Percentiles rank a stretch among this genome's conserved stretches.
Conservation (phyloP, 2,113 vertebrate species). For the Promerops cafer region DNA sequence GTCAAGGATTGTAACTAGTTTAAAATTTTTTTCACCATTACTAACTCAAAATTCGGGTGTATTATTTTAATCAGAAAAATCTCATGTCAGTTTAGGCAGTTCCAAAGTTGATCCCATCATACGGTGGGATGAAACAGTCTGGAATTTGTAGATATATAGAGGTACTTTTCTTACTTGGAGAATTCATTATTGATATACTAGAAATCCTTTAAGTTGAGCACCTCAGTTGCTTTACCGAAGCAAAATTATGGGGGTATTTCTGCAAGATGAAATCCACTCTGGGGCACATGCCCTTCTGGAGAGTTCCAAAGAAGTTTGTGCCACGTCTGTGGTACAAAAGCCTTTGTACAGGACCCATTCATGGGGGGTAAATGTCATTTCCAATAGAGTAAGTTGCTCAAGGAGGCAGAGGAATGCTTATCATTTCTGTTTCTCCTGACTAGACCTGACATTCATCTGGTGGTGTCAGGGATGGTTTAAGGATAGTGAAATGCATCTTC, state of each 20-base stretch:
- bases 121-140: background rate
- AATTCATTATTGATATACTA: background rate
- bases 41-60: rapidly evolving
- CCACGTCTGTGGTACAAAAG: background rate
- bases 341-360: background rate
- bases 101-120: background rate
- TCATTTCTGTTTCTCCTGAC: slow-evolving; percentile 18
- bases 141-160: background rate
- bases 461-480: slow-evolving; percentile 49
- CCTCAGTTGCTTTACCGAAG: background rate
- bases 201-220: background rate
- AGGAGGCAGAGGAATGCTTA: slow-evolving; percentile 36
- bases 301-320: background rate
- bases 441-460: slow-evolving; percentile 54
- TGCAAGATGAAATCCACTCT: background rate
- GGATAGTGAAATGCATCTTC: slow-evolving; percentile 47
- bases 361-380: slow-evolving; percentile 23
- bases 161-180: background rate
- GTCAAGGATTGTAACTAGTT: background rate
- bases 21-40: background rate
- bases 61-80: background rate
- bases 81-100: background rate
- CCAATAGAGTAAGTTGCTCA: slow-evolving; percentile 5
- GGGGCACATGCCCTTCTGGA: background rate
- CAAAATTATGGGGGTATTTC: background rate